phyloP scores from a whole-genome alignment of 2,113 vertebrate genomes.

The Tetraodon nigroviridis region DNA sequence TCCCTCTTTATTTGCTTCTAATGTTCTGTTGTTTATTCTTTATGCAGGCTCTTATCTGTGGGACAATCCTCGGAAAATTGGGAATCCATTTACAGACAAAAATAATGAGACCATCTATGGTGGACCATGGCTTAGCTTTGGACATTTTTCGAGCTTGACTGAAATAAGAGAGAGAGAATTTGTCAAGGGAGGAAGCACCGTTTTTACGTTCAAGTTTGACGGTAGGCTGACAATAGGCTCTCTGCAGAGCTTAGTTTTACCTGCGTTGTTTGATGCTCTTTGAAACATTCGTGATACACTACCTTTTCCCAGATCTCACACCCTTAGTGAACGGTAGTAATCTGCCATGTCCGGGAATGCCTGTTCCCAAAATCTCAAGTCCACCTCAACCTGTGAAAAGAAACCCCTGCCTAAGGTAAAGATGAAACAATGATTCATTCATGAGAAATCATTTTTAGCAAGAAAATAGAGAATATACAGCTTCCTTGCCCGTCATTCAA shows the following conservation, averaged over 20 bases:
- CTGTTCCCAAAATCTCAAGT: background rate
- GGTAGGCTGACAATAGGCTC: constrained; percentile 62
- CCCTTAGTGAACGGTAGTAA: constrained; percentile 17
- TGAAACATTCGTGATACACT: background rate
- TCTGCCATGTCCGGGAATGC: constrained; percentile 30
- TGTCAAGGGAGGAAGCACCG: constrained; percentile 75
- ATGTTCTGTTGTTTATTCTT: background rate
- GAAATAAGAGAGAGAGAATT: constrained; percentile 68
- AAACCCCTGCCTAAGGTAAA: constrained; percentile 28
- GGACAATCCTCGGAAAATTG: constrained; percentile 26
- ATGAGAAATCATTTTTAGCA: too few relatives aligned
- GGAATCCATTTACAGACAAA: constrained; percentile 56
- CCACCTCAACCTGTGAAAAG: background rate
- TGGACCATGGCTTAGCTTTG: background rate
- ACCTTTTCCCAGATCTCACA: constrained; percentile 28
- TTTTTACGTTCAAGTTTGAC: constrained; percentile 74
- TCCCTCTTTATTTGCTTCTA: background rate
- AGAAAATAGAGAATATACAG: too few relatives aligned
- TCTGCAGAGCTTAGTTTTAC: background rate
- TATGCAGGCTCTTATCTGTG: constrained; percentile 1
- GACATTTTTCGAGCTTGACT: background rate
- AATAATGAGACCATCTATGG: constrained; percentile 21
- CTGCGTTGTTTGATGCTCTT: background rate
- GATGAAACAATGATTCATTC: too few relatives aligned
- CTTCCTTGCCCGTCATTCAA: too few relatives aligned